These are phyloP conservation scores for rabbit (Oryctolagus cuniculus) DNA, from an alignment of 2,113 vertebrate genomes.

Conservation along the genomic window mOryCun1.1 NC_091435.1:73522501-73523000, in stretches of 20 bases:
- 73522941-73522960: background rate
- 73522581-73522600: background rate
- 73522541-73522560: background rate
- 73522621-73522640: background rate
- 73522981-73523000: background rate
- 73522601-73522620: background rate
- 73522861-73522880: background rate
- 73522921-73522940: background rate
- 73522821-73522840: background rate
- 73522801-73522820: background rate
- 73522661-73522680: background rate
- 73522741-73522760: background rate
- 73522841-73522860: background rate
- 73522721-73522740: background rate
- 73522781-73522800: background rate
- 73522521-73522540: background rate
- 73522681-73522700: background rate
- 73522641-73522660: background rate
- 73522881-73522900: background rate
- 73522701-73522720: background rate
- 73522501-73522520: background rate
- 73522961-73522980: fast-evolving
- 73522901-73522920: background rate
- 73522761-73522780: background rate
- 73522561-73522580: background rate